Percentiles rank a stretch among this genome's conserved stretches.
Evolutionary conservation across 2,797 vertebrate species (phyloP).

Genomic region (Xenopus petersii): DNA sequence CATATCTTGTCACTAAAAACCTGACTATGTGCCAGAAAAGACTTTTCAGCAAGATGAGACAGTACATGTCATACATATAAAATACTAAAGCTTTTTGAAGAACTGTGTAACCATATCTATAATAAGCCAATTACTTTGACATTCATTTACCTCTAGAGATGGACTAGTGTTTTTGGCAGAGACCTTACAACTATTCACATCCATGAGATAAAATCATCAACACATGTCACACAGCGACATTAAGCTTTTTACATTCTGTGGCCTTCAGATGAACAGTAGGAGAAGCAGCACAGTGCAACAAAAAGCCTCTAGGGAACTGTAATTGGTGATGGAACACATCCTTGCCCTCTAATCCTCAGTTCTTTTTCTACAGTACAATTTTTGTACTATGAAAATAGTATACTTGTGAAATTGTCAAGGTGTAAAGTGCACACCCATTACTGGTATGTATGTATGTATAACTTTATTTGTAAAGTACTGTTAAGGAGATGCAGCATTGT

Average conservation of each 20-base stretch:
- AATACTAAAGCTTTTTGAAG: slow-evolving; percentile 27
- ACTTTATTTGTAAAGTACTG: no score
- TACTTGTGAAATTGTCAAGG: no score
- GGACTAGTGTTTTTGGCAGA: slow-evolving; percentile 38
- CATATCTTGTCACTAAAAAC: no score
- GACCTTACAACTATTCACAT: slow-evolving; percentile 17
- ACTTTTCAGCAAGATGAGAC: slow-evolving; percentile 26
- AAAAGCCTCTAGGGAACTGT: slow-evolving; percentile 12
- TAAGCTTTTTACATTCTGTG: slow-evolving; percentile 33
- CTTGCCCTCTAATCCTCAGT: background rate
- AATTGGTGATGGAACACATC: background rate
- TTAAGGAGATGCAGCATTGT: no score
- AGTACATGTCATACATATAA: slow-evolving; percentile 30
- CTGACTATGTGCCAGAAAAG: slow-evolving; percentile 13
- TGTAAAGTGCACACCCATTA: no score
- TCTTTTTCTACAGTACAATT: no score
- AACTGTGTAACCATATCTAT: slow-evolving; percentile 20
- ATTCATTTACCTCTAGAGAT: slow-evolving; percentile 39
- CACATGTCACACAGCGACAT: slow-evolving; percentile 29
- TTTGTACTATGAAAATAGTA: no score
- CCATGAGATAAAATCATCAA: slow-evolving; percentile 29
- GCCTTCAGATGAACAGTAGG: slow-evolving; percentile 18
- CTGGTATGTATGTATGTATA: no score
- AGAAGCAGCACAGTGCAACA: slow-evolving; percentile 20
- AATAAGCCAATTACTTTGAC: slow-evolving; percentile 44